Evolutionary conservation across 2,888 invertebrate species (phyloP).

Genomic region (Drymonia ruficornis): DNA sequence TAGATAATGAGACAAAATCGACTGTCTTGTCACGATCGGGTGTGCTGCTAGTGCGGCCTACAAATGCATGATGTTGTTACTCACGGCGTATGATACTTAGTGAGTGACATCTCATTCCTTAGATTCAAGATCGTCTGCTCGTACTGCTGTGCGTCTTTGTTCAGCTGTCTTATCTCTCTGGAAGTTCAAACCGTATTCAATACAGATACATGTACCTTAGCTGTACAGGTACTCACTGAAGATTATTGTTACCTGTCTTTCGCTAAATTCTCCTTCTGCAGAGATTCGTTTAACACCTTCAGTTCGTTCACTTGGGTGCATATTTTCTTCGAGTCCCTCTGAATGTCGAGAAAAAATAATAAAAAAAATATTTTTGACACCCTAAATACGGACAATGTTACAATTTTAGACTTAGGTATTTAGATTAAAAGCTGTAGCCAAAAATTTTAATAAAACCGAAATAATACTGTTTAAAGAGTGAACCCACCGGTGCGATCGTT

Average conservation of each 20-base stretch:
- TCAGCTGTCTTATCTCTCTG: slow-evolving; percentile 68
- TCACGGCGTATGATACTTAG: slow-evolving; percentile 51
- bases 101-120: slow-evolving; percentile 52
- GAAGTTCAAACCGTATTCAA: neutral
- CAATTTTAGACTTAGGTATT: too few relatives aligned
- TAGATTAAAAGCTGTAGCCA: too few relatives aligned
- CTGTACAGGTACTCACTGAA: neutral
- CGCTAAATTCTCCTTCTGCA: slow-evolving; percentile 61
- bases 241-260: slow-evolving; percentile 63
- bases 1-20: too few relatives aligned
- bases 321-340: slow-evolving; percentile 43
- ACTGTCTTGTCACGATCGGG: too few relatives aligned
- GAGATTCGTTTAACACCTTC: slow-evolving; percentile 55
- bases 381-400: neutral
- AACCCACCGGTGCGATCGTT: neutral
- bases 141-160: slow-evolving; percentile 60
- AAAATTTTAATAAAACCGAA: too few relatives aligned
- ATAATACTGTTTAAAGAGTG: too few relatives aligned
- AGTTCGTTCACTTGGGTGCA: slow-evolving; percentile 48
- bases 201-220: neutral
- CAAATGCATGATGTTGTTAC: slow-evolving; percentile 13
- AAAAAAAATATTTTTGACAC: neutral
- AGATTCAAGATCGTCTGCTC: slow-evolving; percentile 61
- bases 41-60: too few relatives aligned
- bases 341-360: slow-evolving; percentile 11